phyloP scores from a whole-genome alignment of 2,888 invertebrate genomes.

The Therioaphis trifolii region DNA sequence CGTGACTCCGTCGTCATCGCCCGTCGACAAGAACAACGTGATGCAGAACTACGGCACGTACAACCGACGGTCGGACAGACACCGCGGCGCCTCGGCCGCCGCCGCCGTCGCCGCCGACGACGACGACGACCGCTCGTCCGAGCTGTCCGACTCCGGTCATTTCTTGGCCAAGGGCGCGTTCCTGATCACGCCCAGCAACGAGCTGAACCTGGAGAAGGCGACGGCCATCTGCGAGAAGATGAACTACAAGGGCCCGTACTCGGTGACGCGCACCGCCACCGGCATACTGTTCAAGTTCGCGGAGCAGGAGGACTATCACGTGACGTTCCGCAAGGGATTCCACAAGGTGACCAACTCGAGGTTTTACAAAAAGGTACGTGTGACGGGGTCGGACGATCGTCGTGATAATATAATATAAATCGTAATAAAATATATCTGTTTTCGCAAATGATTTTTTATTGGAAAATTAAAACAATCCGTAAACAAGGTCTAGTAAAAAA shows the following conservation, averaged over 20 bases:
- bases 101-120: conserved; percentile 68
- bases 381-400: no score
- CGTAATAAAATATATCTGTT: no score
- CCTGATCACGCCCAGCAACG: conserved; percentile 86
- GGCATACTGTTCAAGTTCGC: conserved; percentile 90
- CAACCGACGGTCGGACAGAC: conserved; percentile 18
- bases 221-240: conserved; percentile 88
- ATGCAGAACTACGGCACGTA: conserved; percentile 1
- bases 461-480: no score
- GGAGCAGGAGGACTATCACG: conserved; percentile 86
- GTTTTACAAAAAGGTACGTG: conserved; percentile 83
- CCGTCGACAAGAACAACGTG: background rate
- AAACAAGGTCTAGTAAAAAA: no score
- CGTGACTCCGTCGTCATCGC: background rate
- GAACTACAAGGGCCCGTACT: conserved; percentile 88
- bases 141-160: conserved; percentile 79
- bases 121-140: conserved; percentile 83
- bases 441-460: no score
- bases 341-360: conserved; percentile 87
- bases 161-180: conserved; percentile 81
- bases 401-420: no score
- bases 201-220: conserved; percentile 86
- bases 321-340: conserved; percentile 87
- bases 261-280: conserved; percentile 87
- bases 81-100: background rate